These are phyloP conservation scores for Zonotrichia leucophrys DNA, from an alignment of 2,113 vertebrate species.

Conservation along the genomic window DNA sequence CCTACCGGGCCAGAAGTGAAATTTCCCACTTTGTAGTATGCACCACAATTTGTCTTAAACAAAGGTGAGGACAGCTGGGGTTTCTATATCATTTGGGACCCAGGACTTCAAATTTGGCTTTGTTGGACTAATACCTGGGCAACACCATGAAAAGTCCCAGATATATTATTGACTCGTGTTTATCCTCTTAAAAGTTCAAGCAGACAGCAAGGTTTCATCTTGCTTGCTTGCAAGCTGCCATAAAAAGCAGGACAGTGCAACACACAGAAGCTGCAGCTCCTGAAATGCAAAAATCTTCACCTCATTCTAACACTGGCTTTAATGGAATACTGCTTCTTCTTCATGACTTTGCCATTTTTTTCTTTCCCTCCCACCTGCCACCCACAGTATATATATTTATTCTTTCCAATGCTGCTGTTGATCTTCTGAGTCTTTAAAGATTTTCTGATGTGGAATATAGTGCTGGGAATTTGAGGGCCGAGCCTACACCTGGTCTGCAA, in stretches of 20 bases:
- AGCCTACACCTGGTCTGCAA: not conserved
- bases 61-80: not conserved
- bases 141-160: not conserved
- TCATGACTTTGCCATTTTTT: not conserved
- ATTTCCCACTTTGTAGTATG: not conserved
- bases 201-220: not conserved
- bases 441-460: not conserved
- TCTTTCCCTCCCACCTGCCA: not conserved
- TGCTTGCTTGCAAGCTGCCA: not conserved
- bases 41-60: not conserved
- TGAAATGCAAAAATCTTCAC: not conserved
- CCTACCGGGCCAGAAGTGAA: not conserved
- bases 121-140: not conserved
- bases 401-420: not conserved
- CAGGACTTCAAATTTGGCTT: not conserved
- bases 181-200: not conserved
- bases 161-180: not conserved
- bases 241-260: not conserved
- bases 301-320: not conserved
- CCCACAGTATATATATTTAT: not conserved
- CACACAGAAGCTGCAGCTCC: not conserved
- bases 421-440: not conserved
- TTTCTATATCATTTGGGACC: not conserved
- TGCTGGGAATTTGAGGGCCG: fast-evolving
- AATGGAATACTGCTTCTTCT: not conserved